Evolutionary conservation across 2,888 invertebrate species (phyloP).

Genomic region (Leptothorax acervorum): DNA sequence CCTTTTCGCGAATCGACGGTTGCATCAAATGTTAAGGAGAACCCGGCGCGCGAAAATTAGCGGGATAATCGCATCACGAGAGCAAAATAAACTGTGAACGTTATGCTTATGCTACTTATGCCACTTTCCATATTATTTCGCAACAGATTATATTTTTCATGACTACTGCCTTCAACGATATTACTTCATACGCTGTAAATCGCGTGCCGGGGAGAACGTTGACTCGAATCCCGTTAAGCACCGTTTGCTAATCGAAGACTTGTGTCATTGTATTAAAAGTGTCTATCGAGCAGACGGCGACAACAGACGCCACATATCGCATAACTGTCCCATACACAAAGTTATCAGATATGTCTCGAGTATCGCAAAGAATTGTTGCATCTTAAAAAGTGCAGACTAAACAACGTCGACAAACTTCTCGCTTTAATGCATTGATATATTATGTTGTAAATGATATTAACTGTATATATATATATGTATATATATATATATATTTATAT

Average conservation of each 20-base stretch:
- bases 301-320: constrained; percentile 19
- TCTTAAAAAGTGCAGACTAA: constrained; percentile 16
- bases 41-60: background rate
- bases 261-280: constrained; percentile 34
- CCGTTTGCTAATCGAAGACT: constrained; percentile 9
- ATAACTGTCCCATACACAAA: constrained; percentile 34
- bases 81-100: constrained; percentile 24
- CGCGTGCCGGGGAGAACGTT: background rate
- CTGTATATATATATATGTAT: background rate
- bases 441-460: constrained; percentile 9
- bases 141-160: constrained; percentile 4
- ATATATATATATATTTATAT: too few relatives aligned
- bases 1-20: constrained; percentile 41
- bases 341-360: constrained; percentile 51
- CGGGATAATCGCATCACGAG: constrained; percentile 24
- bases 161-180: constrained; percentile 6
- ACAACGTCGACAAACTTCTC: constrained; percentile 1
- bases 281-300: constrained; percentile 4
- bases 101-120: constrained; percentile 28
- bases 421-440: background rate
- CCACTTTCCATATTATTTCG: constrained; percentile 23
- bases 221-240: constrained; percentile 20
- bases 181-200: background rate
- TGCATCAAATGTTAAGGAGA: constrained; percentile 42
- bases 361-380: constrained; percentile 21